Base-by-base conservation (phyloP, 2,888 invertebrate genomes). In the Mesorhabditis sp. region DNA sequence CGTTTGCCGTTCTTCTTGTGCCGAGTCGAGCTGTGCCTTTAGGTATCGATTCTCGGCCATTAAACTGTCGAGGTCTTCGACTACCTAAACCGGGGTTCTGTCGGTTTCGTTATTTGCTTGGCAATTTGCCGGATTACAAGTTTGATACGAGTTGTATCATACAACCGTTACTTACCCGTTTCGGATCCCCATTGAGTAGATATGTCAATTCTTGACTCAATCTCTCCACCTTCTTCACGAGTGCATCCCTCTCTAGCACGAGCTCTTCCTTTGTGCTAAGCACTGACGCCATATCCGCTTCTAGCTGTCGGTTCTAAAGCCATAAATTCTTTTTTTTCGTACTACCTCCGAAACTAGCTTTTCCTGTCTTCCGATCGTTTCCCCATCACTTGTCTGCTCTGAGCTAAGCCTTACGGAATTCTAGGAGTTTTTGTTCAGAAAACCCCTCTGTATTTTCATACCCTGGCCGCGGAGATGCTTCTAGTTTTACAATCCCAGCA, bases 1-100 rank as follows among this genome's bases (percentile, higher is more conserved):
- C 45, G 68, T 71, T 62, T 79, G 76, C 28, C 75, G 75, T 86
- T 93, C 93, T 80, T 91, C 91, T 83, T 92, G 73, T 42, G 79
- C 77, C 43, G 73, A 74, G 66, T 76, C 75, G 62, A 79, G 70
- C 65, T 76, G 75, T 13, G 78, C 93, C 86, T 92, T 91, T 67
- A 93, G 89, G 87, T 86, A 88, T 64, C 81, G 75, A 69, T 81
- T 81, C 66, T 81, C 81, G 3, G 80, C 80, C 66, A 80, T 67
- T 28, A 81, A 69, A 63, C 73, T 71, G 67, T 81, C 80, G 61
- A 81, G 65, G 72, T 81, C 81, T 70, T 76, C 76, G 4, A 75
- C 76, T 28, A 79, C 75, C 78, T 79, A 42, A 66, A 50, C 58
- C 58, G n/a, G 58, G 58, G n/a, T 50, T 50, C 7, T n/a, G n/a